phyloP scores from a whole-genome alignment of 2,888 invertebrate species.

The Nomada lathburiana region DNA sequence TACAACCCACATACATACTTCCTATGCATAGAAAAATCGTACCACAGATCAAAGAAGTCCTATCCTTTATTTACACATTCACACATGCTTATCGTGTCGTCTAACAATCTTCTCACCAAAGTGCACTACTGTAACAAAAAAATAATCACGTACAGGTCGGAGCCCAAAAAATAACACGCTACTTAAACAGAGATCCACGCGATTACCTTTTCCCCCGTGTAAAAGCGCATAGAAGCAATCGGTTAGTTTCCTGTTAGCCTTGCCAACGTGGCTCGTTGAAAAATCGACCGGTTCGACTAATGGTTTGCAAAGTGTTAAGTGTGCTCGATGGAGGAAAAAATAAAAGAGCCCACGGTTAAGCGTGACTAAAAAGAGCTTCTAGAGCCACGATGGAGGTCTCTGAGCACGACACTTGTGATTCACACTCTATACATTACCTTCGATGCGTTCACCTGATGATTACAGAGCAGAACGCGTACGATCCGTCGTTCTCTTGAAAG shows the following conservation, averaged over 20 bases:
- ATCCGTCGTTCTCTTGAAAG: constrained; percentile 32
- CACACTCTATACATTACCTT: constrained; percentile 45
- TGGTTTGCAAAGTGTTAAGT: constrained; percentile 41
- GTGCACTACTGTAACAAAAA: not conserved
- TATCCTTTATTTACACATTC: not conserved
- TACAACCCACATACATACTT: not conserved
- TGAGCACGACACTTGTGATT: constrained; percentile 41
- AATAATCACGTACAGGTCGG: not conserved
- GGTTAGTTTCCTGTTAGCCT: not conserved
- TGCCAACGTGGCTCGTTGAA: not conserved
- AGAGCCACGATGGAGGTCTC: constrained; percentile 32
- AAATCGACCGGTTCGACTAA: constrained; percentile 28
- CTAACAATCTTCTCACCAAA: not conserved
- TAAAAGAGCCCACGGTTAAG: constrained; percentile 19
- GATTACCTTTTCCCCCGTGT: not conserved
- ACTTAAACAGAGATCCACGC: not conserved
- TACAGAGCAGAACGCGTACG: constrained; percentile 14
- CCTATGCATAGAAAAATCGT: not conserved
- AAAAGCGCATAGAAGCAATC: not conserved
- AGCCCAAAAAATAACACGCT: not conserved
- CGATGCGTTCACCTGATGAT: constrained; percentile 26
- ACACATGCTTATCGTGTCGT: not conserved
- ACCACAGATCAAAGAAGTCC: not conserved
- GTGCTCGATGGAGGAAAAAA: constrained; percentile 7
- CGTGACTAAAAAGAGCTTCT: constrained; percentile 45